phyloP scores from a whole-genome alignment of 2,888 invertebrate genomes.

The Incurvaria masculella region DNA sequence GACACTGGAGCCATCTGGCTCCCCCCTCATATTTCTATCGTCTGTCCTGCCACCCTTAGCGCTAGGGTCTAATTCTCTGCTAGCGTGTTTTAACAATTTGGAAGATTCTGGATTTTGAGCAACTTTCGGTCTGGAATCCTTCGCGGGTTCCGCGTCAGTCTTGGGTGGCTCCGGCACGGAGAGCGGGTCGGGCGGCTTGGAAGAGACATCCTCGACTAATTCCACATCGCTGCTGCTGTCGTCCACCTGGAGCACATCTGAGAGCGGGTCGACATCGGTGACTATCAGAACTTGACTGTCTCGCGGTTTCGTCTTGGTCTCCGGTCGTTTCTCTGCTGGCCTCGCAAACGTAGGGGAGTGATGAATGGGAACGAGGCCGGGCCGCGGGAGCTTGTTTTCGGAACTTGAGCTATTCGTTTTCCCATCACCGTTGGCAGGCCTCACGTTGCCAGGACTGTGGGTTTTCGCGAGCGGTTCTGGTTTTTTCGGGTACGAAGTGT shows the following conservation, averaged over 20 bases:
- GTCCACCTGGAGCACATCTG: constrained; percentile 33
- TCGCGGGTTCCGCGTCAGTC: not conserved
- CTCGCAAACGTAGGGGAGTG: constrained; percentile 46
- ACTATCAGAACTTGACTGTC: constrained; percentile 32
- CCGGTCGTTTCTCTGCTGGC: constrained; percentile 37
- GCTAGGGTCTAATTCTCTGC: not conserved
- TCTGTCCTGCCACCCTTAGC: not conserved
- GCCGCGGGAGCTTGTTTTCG: constrained; percentile 43
- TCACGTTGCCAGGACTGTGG: constrained; percentile 30
- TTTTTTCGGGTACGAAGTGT: constrained; percentile 32
- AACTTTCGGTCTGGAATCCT: not conserved
- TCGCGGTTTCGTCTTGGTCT: constrained; percentile 37
- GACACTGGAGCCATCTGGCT: no score
- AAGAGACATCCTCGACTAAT: constrained; percentile 52
- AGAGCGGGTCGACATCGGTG: constrained; percentile 40
- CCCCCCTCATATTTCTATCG: no score
- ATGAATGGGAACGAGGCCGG: constrained; percentile 35
- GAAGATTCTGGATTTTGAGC: not conserved
- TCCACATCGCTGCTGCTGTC: constrained; percentile 53
- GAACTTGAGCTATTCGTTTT: constrained; percentile 38
- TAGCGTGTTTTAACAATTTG: not conserved
- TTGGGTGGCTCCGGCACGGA: not conserved
- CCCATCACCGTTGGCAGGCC: constrained; percentile 33
- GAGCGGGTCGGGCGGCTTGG: constrained; percentile 61
- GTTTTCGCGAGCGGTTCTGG: constrained; percentile 19